Evolutionary conservation across 2,113 vertebrate species (phyloP).

Genomic region (Gymnarchus niloticus): DNA sequence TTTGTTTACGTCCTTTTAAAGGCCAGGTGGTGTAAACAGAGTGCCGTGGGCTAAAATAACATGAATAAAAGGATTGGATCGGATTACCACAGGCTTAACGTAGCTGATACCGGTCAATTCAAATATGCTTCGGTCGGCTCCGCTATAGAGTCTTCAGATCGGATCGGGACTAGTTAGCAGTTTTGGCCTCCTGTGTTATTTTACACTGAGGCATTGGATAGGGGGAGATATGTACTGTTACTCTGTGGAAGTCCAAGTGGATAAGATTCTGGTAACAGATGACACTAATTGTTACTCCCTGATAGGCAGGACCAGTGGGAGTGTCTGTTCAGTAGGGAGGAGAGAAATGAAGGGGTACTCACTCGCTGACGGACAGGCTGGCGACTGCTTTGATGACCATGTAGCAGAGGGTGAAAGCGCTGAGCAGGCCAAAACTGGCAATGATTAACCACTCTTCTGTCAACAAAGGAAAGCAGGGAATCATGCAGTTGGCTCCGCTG

Average conservation of each 20-base stretch:
- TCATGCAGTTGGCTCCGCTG: conserved; percentile 59
- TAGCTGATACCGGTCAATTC: no score
- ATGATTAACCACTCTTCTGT: conserved; percentile 96
- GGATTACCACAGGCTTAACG: no score
- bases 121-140: no score
- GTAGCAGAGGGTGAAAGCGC: conserved; percentile 86
- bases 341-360: conserved; percentile 58
- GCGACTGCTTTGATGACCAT: conserved; percentile 90
- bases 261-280: neutral
- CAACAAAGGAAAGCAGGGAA: conserved; percentile 82
- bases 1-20: no score
- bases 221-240: neutral
- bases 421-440: conserved; percentile 87
- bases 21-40: no score
- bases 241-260: neutral
- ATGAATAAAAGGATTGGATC: no score
- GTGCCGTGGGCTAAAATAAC: no score
- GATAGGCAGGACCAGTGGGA: neutral
- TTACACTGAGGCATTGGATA: neutral
- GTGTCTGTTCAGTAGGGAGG: neutral
- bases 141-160: no score
- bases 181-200: neutral
- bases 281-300: neutral
- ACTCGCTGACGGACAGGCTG: conserved; percentile 72
- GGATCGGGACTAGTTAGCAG: no score